Percentiles rank a stretch among this genome's conserved stretches.
Conservation (phyloP, 2,888 invertebrate species). For the Andrena flavipes region DNA sequence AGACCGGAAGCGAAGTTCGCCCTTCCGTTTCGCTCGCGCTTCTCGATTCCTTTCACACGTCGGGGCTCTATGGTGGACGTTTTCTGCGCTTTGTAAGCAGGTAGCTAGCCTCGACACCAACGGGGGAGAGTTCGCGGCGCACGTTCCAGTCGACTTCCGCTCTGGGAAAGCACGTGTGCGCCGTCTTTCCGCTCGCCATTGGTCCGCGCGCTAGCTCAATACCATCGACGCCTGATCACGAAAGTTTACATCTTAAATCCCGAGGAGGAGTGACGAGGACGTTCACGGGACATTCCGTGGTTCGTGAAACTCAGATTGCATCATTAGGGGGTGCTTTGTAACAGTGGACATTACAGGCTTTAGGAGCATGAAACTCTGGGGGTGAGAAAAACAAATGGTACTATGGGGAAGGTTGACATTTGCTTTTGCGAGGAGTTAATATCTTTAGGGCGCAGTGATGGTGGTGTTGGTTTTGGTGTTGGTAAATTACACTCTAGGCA, state of each 20-base stretch:
- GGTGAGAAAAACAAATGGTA: neutral
- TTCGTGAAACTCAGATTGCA: neutral
- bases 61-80: slow-evolving; percentile 7
- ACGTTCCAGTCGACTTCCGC: slow-evolving; percentile 61
- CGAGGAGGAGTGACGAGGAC: neutral
- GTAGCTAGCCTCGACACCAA: slow-evolving; percentile 25
- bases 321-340: neutral
- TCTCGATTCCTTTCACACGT: slow-evolving; percentile 48
- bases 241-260: neutral
- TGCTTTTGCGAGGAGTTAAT: too few species aligned
- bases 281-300: neutral
- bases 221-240: neutral
- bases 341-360: neutral
- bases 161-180: slow-evolving; percentile 51
- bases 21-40: slow-evolving; percentile 47
- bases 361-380: neutral
- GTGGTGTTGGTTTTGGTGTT: too few species aligned
- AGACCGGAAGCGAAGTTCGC: slow-evolving; percentile 43
- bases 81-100: slow-evolving; percentile 53
- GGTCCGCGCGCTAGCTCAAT: neutral
- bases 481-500: too few species aligned
- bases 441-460: too few species aligned
- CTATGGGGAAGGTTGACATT: too few species aligned
- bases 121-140: slow-evolving; percentile 45
- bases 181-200: slow-evolving; percentile 38